Conservation (phyloP, 2,888 invertebrate species). For the Serrognathus titanus region DNA sequence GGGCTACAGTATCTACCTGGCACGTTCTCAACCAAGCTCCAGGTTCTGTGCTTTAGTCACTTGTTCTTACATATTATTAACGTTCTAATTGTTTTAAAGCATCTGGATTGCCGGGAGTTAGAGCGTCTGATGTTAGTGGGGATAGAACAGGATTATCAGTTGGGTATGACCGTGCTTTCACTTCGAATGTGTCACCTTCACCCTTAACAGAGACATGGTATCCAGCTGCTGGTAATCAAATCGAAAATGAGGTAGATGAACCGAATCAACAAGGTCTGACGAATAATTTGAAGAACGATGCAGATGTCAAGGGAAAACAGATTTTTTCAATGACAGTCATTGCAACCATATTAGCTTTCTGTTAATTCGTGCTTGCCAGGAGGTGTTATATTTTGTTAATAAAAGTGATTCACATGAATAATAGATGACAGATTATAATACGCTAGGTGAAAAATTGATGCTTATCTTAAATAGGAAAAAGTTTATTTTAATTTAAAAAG, state of each 20-base stretch:
- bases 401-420: no score
- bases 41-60: neutral
- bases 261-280: conserved; percentile 56
- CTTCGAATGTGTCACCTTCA: conserved; percentile 3
- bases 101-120: neutral
- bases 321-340: no score
- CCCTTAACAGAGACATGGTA: conserved; percentile 45
- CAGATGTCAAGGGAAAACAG: neutral
- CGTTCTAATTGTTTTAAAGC: neutral
- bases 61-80: neutral
- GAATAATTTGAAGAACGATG: conserved; percentile 34
- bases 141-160: conserved; percentile 8
- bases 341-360: no score
- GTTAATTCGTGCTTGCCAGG: no score
- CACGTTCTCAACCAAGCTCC: conserved; percentile 23
- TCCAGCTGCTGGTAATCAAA: conserved; percentile 52
- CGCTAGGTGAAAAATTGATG: no score
- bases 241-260: conserved; percentile 56
- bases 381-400: no score
- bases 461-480: no score
- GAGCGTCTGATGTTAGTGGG: neutral
- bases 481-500: no score
- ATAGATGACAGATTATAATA: no score
- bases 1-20: conserved; percentile 41
- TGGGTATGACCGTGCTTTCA: conserved; percentile 1